Evolutionary conservation across 2,113 vertebrate species (phyloP).

Genomic region (Leptodactylus fuscus): DNA sequence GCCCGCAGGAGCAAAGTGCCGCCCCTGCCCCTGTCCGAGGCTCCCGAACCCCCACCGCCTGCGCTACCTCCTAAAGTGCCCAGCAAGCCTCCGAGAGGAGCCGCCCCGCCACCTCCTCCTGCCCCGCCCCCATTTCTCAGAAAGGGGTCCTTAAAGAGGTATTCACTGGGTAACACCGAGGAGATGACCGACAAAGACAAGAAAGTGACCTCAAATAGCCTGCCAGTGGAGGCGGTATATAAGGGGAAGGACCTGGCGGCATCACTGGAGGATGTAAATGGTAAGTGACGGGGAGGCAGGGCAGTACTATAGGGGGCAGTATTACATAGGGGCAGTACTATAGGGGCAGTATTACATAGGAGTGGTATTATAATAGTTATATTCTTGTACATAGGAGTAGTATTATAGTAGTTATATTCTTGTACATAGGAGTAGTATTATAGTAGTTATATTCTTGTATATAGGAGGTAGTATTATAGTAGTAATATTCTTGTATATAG

Average conservation of each 20-base stretch:
- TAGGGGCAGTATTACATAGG: too few relatives aligned
- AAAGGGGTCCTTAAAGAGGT: conserved; percentile 45
- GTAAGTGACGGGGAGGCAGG: conserved; percentile 19
- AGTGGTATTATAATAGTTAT: background rate
- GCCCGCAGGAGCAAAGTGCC: conserved; percentile 42
- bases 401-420: too few relatives aligned
- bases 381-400: too few relatives aligned
- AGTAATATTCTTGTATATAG: background rate
- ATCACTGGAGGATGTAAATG: background rate
- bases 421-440: background rate
- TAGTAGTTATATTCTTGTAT: background rate
- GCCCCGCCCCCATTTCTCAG: conserved; percentile 43
- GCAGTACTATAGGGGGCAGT: background rate
- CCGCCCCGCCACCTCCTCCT: conserved; percentile 32
- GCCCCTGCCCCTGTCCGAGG: background rate
- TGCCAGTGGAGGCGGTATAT: background rate
- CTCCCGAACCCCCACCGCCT: background rate
- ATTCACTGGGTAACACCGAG: conserved; percentile 16
- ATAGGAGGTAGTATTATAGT: background rate
- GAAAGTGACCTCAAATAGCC: background rate
- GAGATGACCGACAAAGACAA: background rate
- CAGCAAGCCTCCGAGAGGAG: conserved; percentile 46
- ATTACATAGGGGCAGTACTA: background rate
- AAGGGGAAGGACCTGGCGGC: background rate
- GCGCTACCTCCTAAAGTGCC: conserved; percentile 33